Conservation (phyloP, 2,888 invertebrate genomes). For the Metalampra italica region DNA sequence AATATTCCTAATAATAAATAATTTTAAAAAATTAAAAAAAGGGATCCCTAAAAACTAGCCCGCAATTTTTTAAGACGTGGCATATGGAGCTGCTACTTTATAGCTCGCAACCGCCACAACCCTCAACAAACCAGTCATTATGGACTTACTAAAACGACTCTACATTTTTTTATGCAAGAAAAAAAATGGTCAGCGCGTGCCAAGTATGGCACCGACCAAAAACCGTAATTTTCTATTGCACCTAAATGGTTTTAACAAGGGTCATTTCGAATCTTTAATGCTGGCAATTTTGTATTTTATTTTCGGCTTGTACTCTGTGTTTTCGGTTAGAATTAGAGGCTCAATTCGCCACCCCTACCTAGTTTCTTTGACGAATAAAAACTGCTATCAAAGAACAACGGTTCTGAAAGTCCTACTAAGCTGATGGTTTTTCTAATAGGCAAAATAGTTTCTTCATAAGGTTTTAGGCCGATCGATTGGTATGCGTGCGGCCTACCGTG, state of each 20-base stretch:
- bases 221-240: conserved; percentile 4
- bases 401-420: no score
- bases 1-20: no score
- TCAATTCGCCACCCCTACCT: no score
- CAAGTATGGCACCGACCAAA: conserved; percentile 10
- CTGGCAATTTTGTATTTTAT: conserved; percentile 10
- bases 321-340: not conserved
- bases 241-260: conserved; percentile 6
- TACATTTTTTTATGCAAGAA: conserved; percentile 22
- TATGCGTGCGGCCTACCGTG: no score
- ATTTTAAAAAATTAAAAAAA: no score
- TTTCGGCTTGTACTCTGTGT: no score
- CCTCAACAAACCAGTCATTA: conserved; percentile 31
- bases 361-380: no score
- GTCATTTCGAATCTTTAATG: conserved; percentile 9
- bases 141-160: conserved; percentile 19
- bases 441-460: no score
- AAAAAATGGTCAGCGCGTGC: conserved; percentile 11
- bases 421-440: no score
- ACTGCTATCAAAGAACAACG: no score
- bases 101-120: conserved; percentile 22
- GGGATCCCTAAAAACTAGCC: conserved; percentile 25
- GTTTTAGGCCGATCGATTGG: no score
- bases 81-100: conserved; percentile 45
- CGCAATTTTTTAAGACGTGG: conserved; percentile 29